A percentile compares a stretch with the other conserved stretches of the same genome.
These are phyloP conservation scores for Pagrus major DNA, from an alignment of 2,113 vertebrate species.

Conservation along the genomic window DNA sequence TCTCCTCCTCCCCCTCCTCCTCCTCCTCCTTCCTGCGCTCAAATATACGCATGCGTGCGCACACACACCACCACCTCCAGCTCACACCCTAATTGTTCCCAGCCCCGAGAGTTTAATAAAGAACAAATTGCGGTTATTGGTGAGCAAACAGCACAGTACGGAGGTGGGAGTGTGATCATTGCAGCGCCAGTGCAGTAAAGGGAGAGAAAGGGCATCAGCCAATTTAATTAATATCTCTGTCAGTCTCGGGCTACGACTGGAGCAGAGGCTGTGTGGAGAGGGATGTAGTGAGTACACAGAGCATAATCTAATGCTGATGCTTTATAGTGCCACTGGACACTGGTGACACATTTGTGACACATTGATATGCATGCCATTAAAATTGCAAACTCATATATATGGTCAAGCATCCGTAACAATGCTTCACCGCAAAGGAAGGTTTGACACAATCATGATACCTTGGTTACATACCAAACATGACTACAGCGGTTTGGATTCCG, in stretches of 20 bases:
- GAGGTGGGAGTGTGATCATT: conserved; percentile 64
- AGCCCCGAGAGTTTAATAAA: conserved; percentile 80
- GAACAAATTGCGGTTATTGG: conserved; percentile 80
- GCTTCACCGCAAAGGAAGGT: neutral
- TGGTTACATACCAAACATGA: neutral
- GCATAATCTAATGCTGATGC: conserved; percentile 9
- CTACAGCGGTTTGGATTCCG: neutral
- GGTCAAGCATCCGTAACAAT: neutral
- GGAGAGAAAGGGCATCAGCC: conserved; percentile 70
- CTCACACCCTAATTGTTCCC: conserved; percentile 75
- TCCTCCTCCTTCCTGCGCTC: conserved; percentile 16
- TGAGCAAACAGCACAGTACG: conserved; percentile 74
- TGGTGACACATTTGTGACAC: neutral
- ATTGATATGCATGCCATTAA: neutral
- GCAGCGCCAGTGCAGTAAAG: conserved; percentile 43
- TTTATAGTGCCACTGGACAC: conserved; percentile 9
- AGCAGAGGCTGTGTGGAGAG: conserved; percentile 48
- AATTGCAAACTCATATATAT: neutral
- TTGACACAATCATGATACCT: neutral
- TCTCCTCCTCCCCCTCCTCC: conserved; percentile 31
- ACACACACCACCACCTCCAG: conserved; percentile 36
- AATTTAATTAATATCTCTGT: conserved; percentile 75
- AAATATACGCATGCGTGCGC: conserved; percentile 13
- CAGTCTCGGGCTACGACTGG: conserved; percentile 58
- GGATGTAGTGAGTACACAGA: conserved; percentile 30